These are phyloP conservation scores for Ophioninae sp. DNA, from an alignment of 2,888 invertebrate genomes.

Conservation along the genomic window DNA sequence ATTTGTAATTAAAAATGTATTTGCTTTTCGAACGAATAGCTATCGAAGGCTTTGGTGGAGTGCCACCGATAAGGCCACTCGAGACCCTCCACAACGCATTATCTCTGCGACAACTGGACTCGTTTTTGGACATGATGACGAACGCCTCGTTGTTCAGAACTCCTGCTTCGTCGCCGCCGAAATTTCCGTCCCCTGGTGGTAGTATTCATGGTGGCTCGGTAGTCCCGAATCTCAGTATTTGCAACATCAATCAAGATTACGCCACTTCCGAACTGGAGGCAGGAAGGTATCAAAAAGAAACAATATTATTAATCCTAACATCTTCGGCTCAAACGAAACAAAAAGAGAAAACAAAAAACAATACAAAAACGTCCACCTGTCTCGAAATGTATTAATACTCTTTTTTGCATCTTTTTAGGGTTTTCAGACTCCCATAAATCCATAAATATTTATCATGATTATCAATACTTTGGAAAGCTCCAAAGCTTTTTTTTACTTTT, in stretches of 20 bases:
- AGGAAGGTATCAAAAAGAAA: constrained; percentile 73
- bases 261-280: constrained; percentile 76
- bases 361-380: too few relatives aligned
- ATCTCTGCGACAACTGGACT: constrained; percentile 94
- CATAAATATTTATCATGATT: too few relatives aligned
- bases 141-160: constrained; percentile 88
- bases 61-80: constrained; percentile 97
- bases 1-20: neutral
- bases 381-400: too few relatives aligned
- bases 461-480: too few relatives aligned
- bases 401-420: too few relatives aligned
- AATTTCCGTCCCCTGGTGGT: constrained; percentile 83
- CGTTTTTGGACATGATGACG: constrained; percentile 93
- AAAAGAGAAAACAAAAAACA: too few relatives aligned
- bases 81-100: constrained; percentile 99
- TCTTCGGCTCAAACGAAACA: too few relatives aligned
- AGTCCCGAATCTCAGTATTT: constrained; percentile 71
- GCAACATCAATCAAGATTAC: constrained; percentile 74
- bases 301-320: neutral
- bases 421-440: too few relatives aligned
- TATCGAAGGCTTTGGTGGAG: constrained; percentile 93
- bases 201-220: constrained; percentile 71
- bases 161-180: constrained; percentile 88
- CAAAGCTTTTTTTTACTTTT: too few relatives aligned
- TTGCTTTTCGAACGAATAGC: constrained; percentile 80